Conservation (phyloP, 2,113 vertebrate species). For the Globicephala melas region DNA sequence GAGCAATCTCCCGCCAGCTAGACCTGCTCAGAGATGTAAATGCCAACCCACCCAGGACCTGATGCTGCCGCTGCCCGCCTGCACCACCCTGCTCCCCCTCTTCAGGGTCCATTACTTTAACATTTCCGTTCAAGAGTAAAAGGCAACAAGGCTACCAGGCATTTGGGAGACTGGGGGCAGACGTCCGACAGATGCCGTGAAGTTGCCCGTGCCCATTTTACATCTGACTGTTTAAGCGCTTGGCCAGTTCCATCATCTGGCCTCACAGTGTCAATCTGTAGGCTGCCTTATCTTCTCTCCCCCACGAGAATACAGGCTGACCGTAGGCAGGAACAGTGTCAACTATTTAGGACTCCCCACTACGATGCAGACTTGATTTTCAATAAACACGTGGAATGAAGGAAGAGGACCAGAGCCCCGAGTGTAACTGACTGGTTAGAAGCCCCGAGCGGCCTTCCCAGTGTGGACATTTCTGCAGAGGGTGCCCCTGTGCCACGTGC, state of each 20-base stretch:
- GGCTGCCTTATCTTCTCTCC: neutral
- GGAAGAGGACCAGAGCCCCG: too few species aligned
- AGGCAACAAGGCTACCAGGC: rapidly evolving
- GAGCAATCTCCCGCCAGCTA: neutral
- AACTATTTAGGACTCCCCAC: neutral
- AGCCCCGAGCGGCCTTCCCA: neutral
- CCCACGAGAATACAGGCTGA: neutral
- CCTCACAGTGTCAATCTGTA: neutral
- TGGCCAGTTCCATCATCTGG: neutral
- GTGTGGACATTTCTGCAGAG: rapidly evolving
- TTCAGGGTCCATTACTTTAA: neutral
- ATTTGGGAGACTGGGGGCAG: rapidly evolving
- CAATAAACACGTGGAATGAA: neutral
- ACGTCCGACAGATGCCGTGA: rapidly evolving
- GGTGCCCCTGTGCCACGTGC: too few species aligned
- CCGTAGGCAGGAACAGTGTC: rapidly evolving
- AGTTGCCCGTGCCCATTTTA: rapidly evolving
- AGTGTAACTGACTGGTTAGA: neutral
- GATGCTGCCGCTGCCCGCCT: neutral
- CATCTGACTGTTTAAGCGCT: neutral
- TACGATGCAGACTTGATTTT: neutral
- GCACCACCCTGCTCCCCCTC: neutral
- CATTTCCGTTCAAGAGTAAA: neutral
- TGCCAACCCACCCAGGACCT: neutral
- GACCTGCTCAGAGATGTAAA: neutral